Evolutionary conservation across 2,113 vertebrate genomes (phyloP).

Genomic region (Syngnathus floridae): DNA sequence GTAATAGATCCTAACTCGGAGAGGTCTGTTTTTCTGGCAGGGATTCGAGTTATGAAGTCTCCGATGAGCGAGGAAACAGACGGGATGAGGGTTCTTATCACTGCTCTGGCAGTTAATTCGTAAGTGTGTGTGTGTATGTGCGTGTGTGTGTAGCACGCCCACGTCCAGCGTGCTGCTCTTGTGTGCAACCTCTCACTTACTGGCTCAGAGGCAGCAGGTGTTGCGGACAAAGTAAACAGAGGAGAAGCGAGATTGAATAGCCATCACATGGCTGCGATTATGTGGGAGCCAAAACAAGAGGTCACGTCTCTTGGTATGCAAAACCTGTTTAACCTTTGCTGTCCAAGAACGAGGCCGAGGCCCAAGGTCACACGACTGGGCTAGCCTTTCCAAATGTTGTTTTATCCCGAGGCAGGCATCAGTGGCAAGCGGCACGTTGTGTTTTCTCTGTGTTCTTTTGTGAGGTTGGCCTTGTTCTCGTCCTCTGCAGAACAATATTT

Average conservation of each 20-base stretch:
- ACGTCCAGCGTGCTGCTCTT: constrained; percentile 40
- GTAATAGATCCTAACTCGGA: constrained; percentile 26
- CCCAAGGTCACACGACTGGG: constrained; percentile 52
- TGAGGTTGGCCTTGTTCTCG: constrained; percentile 32
- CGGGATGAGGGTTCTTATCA: constrained; percentile 39
- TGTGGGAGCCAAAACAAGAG: constrained; percentile 44
- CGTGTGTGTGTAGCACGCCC: constrained; percentile 20
- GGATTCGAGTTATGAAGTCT: constrained; percentile 17
- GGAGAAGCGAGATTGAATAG: constrained; percentile 35
- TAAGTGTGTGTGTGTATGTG: no score
- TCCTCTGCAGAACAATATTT: constrained; percentile 22
- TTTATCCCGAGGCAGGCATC: constrained; percentile 29
- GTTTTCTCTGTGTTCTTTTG: constrained; percentile 30
- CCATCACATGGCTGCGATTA: constrained; percentile 39
- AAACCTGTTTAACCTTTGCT: constrained; percentile 41
- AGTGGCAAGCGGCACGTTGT: constrained; percentile 41
- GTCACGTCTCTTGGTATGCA: constrained; percentile 53
- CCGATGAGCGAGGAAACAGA: constrained; percentile 28
- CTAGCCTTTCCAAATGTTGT: constrained; percentile 44
- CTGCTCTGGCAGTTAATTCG: constrained; percentile 49
- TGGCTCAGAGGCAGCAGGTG: constrained; percentile 58
- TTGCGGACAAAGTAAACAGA: constrained; percentile 51
- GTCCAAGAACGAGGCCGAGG: constrained; percentile 28
- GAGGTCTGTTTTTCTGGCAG: constrained; percentile 27
- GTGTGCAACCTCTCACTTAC: constrained; percentile 57